Conservation (phyloP, 37 sponge, comb jelly and placozoan genomes). For the Chondrilla cf. caribensis region DNA sequence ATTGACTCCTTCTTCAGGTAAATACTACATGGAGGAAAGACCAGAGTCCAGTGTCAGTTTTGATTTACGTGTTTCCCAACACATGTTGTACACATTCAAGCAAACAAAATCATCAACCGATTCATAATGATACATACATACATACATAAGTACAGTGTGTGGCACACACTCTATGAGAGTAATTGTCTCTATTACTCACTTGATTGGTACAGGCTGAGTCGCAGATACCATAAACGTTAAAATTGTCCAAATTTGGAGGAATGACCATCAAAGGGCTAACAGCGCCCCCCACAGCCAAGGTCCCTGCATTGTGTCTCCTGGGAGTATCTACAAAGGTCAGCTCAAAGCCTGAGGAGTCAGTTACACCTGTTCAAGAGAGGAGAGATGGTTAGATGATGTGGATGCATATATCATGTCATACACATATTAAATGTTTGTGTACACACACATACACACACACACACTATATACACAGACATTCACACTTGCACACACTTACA, state of each 20-base stretch:
- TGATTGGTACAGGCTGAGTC: neutral
- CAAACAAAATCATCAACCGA: too few relatives aligned
- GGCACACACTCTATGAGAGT: too few relatives aligned
- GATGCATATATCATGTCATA: too few relatives aligned
- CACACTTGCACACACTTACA: neutral
- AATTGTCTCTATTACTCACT: too few relatives aligned
- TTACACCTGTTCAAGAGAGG: neutral
- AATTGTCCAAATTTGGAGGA: neutral
- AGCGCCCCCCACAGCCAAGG: neutral
- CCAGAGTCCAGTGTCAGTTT: too few relatives aligned
- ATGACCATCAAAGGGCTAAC: neutral
- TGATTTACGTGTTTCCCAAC: too few relatives aligned
- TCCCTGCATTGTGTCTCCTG: neutral
- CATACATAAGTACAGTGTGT: too few relatives aligned
- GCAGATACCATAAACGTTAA: neutral
- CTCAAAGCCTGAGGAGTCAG: neutral
- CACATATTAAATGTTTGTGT: too few relatives aligned
- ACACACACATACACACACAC: too few relatives aligned
- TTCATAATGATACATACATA: too few relatives aligned
- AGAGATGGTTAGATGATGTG: neutral
- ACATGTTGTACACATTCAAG: too few relatives aligned
- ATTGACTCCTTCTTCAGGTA: constrained; percentile 8
- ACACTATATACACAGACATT: too few relatives aligned
- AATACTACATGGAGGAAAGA: neutral
- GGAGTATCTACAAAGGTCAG: neutral